Evolutionary conservation across 2,113 vertebrate genomes (phyloP).

Genomic region (Pogonocichla stellata): DNA sequence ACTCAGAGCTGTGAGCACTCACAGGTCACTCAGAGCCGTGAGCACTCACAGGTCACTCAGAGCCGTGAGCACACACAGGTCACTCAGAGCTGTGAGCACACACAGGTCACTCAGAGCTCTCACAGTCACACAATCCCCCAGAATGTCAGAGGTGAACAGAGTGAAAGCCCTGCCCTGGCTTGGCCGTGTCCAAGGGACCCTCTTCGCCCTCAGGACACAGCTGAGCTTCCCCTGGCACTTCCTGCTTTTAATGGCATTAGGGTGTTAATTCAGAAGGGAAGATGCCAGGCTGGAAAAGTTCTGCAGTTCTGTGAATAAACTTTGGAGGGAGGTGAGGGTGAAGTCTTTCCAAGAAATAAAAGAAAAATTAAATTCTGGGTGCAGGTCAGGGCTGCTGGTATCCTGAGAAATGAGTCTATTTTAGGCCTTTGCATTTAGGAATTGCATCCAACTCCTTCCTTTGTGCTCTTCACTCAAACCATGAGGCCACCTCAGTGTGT

Average conservation of each 20-base stretch:
- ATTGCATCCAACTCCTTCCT: not conserved
- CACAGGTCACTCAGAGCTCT: not conserved
- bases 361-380: not conserved
- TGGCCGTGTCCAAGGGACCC: not conserved
- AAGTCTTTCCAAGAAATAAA: not conserved
- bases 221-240: not conserved
- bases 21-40: too few species aligned
- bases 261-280: not conserved
- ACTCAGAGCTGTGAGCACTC: too few species aligned
- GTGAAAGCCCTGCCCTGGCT: not conserved
- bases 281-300: rapidly evolving
- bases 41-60: too few species aligned
- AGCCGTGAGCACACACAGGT: not conserved
- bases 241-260: rapidly evolving
- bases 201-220: not conserved
- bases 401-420: not conserved
- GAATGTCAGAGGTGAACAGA: not conserved
- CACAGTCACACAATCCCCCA: not conserved
- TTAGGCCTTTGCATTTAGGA: not conserved
- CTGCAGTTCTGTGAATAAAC: not conserved
- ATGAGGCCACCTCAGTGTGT: not conserved
- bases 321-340: not conserved
- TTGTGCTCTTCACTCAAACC: not conserved
- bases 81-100: not conserved
- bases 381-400: not conserved